Evolutionary conservation across 2,113 vertebrate species (phyloP).

Genomic region (Petaurus breviceps): DNA sequence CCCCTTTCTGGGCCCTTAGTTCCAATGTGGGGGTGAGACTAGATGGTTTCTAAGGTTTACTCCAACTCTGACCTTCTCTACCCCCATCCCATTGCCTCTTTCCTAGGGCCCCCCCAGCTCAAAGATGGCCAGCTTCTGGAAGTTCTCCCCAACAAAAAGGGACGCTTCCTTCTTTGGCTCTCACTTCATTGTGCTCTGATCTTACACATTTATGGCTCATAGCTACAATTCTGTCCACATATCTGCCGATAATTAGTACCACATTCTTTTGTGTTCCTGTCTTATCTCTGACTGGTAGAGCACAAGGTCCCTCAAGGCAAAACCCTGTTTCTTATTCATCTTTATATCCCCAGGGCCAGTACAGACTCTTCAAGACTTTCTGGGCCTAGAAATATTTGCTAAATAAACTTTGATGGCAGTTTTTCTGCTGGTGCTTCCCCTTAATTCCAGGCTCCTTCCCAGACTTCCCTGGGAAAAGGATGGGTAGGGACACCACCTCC

Average conservation of each 20-base stretch:
- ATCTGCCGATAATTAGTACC: background rate
- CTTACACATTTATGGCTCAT: background rate
- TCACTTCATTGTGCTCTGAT: background rate
- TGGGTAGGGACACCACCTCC: background rate
- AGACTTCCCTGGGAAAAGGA: background rate
- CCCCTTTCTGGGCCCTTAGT: background rate
- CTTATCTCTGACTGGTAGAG: background rate
- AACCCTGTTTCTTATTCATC: background rate
- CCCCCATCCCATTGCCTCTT: background rate
- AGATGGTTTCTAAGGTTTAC: background rate
- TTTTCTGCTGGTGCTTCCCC: background rate
- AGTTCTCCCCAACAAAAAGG: background rate
- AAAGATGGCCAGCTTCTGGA: background rate
- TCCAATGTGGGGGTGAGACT: background rate
- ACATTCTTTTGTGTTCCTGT: background rate
- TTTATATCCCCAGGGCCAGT: background rate
- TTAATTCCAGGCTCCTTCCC: background rate
- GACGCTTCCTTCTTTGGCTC: background rate
- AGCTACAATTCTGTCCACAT: background rate
- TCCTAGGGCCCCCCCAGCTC: background rate
- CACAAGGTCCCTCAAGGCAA: background rate
- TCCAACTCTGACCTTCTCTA: background rate
- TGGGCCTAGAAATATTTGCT: background rate
- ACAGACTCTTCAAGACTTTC: background rate
- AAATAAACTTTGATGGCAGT: background rate